A percentile compares a stretch with the other conserved stretches of the same genome.
Evolutionary conservation across 2,888 invertebrate species (phyloP).

Genomic region (Pachliopta kotzebuea): DNA sequence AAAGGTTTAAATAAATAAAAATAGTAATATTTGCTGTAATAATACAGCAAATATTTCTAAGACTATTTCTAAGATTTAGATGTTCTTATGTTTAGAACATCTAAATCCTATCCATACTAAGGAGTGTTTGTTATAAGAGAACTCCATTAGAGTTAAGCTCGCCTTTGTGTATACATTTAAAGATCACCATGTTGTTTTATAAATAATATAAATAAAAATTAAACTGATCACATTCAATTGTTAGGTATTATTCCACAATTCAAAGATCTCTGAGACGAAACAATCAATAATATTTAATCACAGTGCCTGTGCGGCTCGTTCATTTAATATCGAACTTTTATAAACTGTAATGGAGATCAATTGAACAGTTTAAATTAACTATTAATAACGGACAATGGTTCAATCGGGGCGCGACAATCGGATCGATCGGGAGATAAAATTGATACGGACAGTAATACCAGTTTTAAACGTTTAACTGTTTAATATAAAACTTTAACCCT

Average conservation of each 20-base stretch:
- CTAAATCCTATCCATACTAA: no score
- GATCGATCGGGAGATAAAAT: slow-evolving; percentile 39
- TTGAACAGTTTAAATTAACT: slow-evolving; percentile 75
- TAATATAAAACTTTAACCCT: not conserved
- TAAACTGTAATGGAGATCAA: slow-evolving; percentile 74
- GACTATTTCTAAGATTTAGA: no score
- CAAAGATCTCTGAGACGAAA: slow-evolving; percentile 54
- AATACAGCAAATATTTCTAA: no score
- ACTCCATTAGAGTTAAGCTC: no score
- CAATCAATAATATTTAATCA: slow-evolving; percentile 73
- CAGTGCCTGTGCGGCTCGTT: slow-evolving; percentile 45
- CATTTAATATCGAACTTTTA: slow-evolving; percentile 71
- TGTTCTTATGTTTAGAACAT: no score
- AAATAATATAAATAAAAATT: slow-evolving; percentile 6
- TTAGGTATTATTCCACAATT: slow-evolving; percentile 70
- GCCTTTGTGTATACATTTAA: no score
- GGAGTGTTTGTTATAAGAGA: no score
- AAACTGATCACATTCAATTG: slow-evolving; percentile 66
- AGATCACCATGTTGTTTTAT: no score
- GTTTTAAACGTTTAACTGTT: slow-evolving; percentile 9
- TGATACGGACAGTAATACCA: slow-evolving; percentile 27
- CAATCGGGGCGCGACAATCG: slow-evolving; percentile 62
- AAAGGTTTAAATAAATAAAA: no score
- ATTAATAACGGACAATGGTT: slow-evolving; percentile 63
- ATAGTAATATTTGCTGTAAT: no score